A percentile compares a stretch with the other conserved stretches of the same genome.
These are phyloP conservation scores for Suncus etruscus DNA, from an alignment of 2,113 vertebrate species.

Conservation along the genomic window DNA sequence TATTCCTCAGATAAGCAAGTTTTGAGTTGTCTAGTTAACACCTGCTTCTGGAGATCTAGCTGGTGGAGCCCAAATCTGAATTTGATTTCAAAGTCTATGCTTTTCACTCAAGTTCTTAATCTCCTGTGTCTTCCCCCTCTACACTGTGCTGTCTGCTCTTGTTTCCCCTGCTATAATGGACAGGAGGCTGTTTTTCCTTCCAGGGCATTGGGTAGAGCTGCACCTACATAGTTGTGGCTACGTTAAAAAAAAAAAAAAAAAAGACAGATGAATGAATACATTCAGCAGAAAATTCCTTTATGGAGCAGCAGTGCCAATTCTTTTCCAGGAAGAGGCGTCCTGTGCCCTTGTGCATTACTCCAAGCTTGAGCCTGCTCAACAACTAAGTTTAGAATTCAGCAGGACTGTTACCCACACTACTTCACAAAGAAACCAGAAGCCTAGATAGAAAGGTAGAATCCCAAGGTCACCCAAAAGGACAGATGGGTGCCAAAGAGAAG, in stretches of 20 bases:
- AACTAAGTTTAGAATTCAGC: neutral
- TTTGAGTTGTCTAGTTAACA: constrained; percentile 17
- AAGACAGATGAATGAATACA: constrained; percentile 43
- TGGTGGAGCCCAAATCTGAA: constrained; percentile 17
- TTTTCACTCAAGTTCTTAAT: constrained; percentile 33
- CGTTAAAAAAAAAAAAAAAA: neutral
- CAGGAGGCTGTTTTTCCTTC: constrained; percentile 28
- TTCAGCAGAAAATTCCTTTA: constrained; percentile 13
- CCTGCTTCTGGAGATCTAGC: constrained; percentile 1
- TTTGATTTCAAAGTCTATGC: constrained; percentile 17
- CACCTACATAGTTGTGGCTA: neutral
- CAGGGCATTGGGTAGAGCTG: too few species aligned
- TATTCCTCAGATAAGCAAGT: constrained; percentile 46
- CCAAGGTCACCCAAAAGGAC: constrained; percentile 24
- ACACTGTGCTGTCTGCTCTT: neutral
- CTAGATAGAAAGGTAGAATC: neutral
- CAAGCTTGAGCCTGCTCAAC: constrained; percentile 27
- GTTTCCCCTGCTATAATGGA: neutral
- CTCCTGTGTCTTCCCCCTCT: neutral
- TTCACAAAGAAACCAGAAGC: constrained; percentile 9
- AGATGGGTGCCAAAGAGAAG: neutral
- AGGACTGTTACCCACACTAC: neutral
- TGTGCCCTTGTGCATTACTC: neutral
- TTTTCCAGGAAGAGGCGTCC: constrained; percentile 7
- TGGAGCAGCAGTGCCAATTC: neutral